phyloP scores from a whole-genome alignment of 2,888 invertebrate species.

The Maniola hyperantus region DNA sequence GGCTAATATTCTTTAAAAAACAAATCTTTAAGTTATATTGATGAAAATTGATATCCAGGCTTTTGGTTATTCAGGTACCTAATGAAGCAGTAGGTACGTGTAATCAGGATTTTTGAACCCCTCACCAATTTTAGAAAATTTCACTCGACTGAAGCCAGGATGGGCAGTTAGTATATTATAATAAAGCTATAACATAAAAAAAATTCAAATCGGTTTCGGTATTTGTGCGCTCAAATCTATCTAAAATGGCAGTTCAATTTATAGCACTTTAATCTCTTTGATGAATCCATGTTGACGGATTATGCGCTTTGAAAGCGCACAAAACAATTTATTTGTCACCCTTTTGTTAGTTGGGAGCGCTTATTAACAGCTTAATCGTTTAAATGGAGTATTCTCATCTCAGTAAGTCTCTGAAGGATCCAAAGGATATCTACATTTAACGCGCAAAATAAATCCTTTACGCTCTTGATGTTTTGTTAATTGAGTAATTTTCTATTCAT shows the following conservation, averaged over 20 bases:
- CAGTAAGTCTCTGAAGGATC: constrained; percentile 36
- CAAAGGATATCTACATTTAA: constrained; percentile 37
- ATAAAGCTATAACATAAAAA: neutral
- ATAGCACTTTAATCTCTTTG: constrained; percentile 26
- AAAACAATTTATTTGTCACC: constrained; percentile 74
- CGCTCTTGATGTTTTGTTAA: constrained; percentile 40
- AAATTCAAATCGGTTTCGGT: neutral
- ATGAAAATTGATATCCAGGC: too few relatives aligned
- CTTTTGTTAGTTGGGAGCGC: constrained; percentile 64
- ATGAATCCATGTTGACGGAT: constrained; percentile 47
- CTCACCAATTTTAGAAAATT: too few relatives aligned
- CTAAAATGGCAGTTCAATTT: neutral
- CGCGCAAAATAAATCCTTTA: constrained; percentile 37
- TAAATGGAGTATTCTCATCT: constrained; percentile 61
- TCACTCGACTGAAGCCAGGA: too few relatives aligned
- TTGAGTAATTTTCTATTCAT: constrained; percentile 40
- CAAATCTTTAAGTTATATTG: too few relatives aligned
- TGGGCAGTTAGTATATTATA: too few relatives aligned
- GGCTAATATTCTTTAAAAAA: too few relatives aligned
- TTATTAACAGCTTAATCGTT: constrained; percentile 76
- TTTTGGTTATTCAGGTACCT: too few relatives aligned
- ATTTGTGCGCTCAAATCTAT: neutral
- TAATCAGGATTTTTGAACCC: too few relatives aligned
- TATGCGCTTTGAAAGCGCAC: constrained; percentile 51
- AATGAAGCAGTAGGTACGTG: too few relatives aligned